phyloP scores from a whole-genome alignment of 2,797 vertebrate genomes.

The Centroberyx gerrardi region DNA sequence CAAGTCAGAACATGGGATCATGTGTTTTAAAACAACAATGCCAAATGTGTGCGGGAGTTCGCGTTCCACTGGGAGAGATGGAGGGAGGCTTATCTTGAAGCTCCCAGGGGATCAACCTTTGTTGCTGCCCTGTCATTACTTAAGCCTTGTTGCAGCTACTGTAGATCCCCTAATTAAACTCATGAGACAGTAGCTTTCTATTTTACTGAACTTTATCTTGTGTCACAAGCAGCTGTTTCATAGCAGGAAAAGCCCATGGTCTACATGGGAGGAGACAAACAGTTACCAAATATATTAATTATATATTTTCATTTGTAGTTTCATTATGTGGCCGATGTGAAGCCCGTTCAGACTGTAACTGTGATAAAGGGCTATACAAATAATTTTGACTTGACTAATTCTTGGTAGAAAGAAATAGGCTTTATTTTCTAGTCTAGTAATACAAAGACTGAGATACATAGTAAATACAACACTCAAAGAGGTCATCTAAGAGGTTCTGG shows the following conservation, averaged over 20 bases:
- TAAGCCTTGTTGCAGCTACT: conserved; percentile 36
- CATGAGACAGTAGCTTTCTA: conserved; percentile 47
- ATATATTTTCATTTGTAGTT: not conserved
- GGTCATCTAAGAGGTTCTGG: too few species aligned
- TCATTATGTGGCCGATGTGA: too few species aligned
- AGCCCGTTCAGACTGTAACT: too few species aligned
- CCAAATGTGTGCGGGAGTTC: conserved; percentile 37
- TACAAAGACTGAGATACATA: too few species aligned
- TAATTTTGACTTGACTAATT: too few species aligned
- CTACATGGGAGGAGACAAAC: conserved; percentile 30
- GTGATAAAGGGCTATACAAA: too few species aligned
- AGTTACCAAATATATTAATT: conserved; percentile 20
- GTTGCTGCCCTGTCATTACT: conserved; percentile 29
- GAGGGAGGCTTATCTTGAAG: conserved; percentile 15
- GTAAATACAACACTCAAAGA: too few species aligned
- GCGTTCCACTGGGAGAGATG: conserved; percentile 40
- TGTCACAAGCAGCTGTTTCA: conserved; percentile 59
- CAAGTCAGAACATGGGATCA: not conserved
- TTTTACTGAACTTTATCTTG: conserved; percentile 37
- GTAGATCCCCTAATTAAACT: conserved; percentile 67
- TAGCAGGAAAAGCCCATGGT: conserved; percentile 20
- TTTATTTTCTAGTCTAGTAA: too few species aligned
- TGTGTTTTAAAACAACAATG: conserved; percentile 34
- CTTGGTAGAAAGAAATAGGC: too few species aligned
- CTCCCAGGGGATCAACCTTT: conserved; percentile 21